Evolutionary conservation across 2,797 vertebrate species (phyloP).

Genomic region (Sparus aurata): DNA sequence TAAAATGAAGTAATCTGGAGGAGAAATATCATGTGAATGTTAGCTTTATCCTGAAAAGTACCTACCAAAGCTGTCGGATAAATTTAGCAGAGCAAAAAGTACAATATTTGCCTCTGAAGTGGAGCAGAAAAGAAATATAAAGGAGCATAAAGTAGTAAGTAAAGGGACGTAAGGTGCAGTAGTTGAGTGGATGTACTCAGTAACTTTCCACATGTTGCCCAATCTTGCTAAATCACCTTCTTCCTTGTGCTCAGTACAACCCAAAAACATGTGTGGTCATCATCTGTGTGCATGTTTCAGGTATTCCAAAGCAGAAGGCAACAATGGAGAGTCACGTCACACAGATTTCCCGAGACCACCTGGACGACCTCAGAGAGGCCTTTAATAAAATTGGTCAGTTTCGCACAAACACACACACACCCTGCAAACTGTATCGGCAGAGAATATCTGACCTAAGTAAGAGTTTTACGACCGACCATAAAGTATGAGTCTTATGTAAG

Average conservation of each 20-base stretch:
- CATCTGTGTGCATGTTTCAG: constrained; percentile 44
- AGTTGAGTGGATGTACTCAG: background rate
- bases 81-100: no score
- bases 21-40: no score
- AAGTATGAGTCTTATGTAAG: constrained; percentile 54
- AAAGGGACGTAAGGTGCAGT: background rate
- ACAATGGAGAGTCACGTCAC: constrained; percentile 91
- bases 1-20: no score
- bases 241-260: constrained; percentile 1
- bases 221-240: background rate
- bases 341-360: constrained; percentile 93
- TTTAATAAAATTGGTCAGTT: constrained; percentile 94
- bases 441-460: constrained; percentile 6
- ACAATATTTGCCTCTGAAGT: background rate
- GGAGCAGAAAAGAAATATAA: background rate
- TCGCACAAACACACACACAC: background rate
- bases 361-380: constrained; percentile 94
- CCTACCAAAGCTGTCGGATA: background rate
- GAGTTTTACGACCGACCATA: constrained; percentile 61
- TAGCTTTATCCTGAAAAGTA: background rate
- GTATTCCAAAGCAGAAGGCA: constrained; percentile 35
- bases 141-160: no score
- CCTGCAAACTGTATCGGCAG: background rate
- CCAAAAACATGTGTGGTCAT: background rate
- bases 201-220: background rate